Conservation (phyloP, 2,888 invertebrate species). For the Nephrotoma appendiculata region DNA sequence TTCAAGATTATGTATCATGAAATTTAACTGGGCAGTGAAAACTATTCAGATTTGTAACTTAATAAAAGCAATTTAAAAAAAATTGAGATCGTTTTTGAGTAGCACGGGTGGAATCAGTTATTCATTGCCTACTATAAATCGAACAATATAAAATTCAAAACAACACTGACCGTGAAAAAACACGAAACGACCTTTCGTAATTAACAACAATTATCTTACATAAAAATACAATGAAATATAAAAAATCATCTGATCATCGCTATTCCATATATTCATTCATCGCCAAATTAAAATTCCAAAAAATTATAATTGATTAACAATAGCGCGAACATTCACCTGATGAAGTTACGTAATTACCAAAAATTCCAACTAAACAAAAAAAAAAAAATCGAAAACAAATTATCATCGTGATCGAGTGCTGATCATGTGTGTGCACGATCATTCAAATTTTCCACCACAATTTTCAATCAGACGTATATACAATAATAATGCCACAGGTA, state of each 20-base stretch:
- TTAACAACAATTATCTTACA: background rate
- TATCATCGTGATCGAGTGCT: background rate
- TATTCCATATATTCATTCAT: background rate
- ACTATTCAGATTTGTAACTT: too few species aligned
- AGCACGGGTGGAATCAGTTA: too few species aligned
- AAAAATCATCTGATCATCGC: background rate
- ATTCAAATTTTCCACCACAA: background rate
- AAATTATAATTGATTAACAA: background rate
- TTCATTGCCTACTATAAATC: too few species aligned
- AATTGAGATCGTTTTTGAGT: too few species aligned
- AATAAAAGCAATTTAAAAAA: too few species aligned
- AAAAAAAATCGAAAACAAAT: background rate
- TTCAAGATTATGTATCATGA: too few species aligned
- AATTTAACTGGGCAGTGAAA: too few species aligned
- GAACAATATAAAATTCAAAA: too few species aligned
- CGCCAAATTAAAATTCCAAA: background rate
- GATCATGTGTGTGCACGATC: background rate
- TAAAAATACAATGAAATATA: background rate
- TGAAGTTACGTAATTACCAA: background rate
- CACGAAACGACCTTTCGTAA: background rate
- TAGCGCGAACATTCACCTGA: background rate
- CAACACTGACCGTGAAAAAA: background rate
- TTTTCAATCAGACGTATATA: background rate
- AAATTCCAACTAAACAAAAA: background rate
- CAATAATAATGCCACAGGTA: background rate